A percentile compares a stretch with the other conserved stretches of the same genome.
These are phyloP conservation scores for Drosophila fuyamai DNA, from an alignment of 1,140 invertebrate genomes.

Conservation along the genomic window DNA sequence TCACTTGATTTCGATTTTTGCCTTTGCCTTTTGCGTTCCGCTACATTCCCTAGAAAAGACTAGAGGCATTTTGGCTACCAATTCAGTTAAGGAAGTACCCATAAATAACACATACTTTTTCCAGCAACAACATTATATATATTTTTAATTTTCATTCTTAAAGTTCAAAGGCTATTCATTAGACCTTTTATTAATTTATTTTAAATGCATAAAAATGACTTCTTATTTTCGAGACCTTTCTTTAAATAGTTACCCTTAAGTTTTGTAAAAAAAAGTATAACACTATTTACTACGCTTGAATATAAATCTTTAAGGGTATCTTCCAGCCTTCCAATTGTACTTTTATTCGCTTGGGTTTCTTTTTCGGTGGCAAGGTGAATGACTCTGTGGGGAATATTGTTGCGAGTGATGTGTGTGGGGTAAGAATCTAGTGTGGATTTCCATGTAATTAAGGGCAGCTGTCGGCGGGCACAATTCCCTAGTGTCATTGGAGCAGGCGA, in stretches of 20 bases:
- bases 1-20: conserved; percentile 60
- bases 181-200: too few species aligned
- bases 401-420: conserved; percentile 9
- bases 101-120: too few species aligned
- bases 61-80: not conserved
- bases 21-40: conserved; percentile 15
- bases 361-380: conserved; percentile 65
- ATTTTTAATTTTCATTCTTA: too few species aligned
- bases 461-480: conserved; percentile 57
- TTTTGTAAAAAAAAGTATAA: not conserved
- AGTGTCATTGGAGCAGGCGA: conserved; percentile 35
- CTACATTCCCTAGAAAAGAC: conserved; percentile 19
- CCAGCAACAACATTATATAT: too few species aligned
- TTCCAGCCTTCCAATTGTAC: not conserved
- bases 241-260: too few species aligned
- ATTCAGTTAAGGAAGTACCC: too few species aligned
- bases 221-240: too few species aligned
- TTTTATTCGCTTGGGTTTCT: conserved; percentile 12
- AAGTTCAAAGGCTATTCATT: too few species aligned
- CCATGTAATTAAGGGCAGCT: conserved; percentile 77
- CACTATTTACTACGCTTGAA: not conserved
- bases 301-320: not conserved
- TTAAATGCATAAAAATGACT: too few species aligned
- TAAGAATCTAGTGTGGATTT: conserved; percentile 53
- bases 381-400: conserved; percentile 50